These are phyloP conservation scores for Helogale parvula DNA, from an alignment of 2,113 vertebrate species.

Conservation along the genomic window DNA sequence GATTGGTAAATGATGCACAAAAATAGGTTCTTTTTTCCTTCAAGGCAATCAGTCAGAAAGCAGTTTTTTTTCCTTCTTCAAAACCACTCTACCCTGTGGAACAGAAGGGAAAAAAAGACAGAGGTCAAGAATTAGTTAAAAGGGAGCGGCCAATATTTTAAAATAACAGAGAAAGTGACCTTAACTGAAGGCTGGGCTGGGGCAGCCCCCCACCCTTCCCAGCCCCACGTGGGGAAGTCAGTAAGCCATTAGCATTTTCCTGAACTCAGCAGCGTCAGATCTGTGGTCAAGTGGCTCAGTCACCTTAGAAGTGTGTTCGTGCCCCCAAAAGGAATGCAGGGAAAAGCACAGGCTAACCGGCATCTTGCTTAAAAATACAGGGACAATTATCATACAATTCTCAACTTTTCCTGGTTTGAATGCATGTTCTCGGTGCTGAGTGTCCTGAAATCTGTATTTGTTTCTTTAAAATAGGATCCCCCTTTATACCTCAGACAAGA, in stretches of 20 bases:
- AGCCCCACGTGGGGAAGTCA: not conserved
- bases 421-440: not conserved
- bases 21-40: conserved; percentile 87
- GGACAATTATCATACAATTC: not conserved
- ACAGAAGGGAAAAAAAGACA: conserved; percentile 75
- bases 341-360: not conserved
- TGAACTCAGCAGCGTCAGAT: conserved; percentile 5
- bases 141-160: conserved; percentile 45
- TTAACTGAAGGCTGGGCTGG: not conserved
- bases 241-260: not conserved
- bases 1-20: conserved; percentile 88
- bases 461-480: not conserved
- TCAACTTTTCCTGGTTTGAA: not conserved
- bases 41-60: conserved; percentile 83
- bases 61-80: conserved; percentile 84
- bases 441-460: not conserved
- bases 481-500: not conserved
- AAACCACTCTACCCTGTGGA: conserved; percentile 89
- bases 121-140: conserved; percentile 77
- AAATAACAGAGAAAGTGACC: conserved; percentile 11
- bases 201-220: not conserved
- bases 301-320: not conserved
- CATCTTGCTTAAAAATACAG: not conserved
- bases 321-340: not conserved
- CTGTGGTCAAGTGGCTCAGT: not conserved